Percentiles rank a stretch among this genome's conserved stretches.
Evolutionary conservation across 1,140 invertebrate species (phyloP).

Genomic region (Hyles euphorbiae): DNA sequence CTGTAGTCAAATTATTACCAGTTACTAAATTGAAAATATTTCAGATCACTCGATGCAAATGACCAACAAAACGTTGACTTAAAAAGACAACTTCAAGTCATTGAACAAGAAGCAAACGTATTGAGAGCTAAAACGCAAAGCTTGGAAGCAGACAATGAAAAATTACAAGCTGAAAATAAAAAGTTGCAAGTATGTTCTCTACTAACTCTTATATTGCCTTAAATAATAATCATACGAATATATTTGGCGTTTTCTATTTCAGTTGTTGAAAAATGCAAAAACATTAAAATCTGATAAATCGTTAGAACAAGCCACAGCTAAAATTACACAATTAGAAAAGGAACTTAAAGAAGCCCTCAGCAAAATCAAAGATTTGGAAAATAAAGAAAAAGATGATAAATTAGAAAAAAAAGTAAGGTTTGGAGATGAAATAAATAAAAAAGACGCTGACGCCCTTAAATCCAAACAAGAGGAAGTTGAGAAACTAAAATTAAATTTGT

Average conservation of each 20-base stretch:
- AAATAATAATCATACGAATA: too few species aligned
- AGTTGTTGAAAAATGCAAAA: constrained; percentile 74
- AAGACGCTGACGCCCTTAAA: constrained; percentile 76
- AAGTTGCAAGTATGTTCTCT: constrained; percentile 70
- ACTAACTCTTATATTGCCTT: background rate
- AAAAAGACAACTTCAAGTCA: constrained; percentile 82
- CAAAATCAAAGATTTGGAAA: constrained; percentile 79
- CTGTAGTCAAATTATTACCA: background rate
- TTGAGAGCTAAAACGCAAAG: constrained; percentile 79
- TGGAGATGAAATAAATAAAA: constrained; percentile 62
- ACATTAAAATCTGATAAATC: constrained; percentile 72
- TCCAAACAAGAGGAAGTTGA: constrained; percentile 73
- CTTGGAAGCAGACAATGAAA: constrained; percentile 85
- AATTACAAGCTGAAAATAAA: constrained; percentile 83
- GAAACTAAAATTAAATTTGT: constrained; percentile 66
- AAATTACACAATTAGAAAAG: constrained; percentile 79
- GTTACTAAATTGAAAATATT: constrained; percentile 8
- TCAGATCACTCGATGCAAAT: constrained; percentile 78
- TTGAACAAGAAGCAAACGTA: constrained; percentile 83
- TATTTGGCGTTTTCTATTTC: constrained; percentile 18
- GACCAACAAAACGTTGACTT: constrained; percentile 81
- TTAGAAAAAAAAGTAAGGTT: constrained; percentile 71
- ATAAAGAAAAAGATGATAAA: constrained; percentile 70
- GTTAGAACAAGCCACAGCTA: constrained; percentile 76
- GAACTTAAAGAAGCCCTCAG: constrained; percentile 78